Evolutionary conservation across 2,888 invertebrate genomes (phyloP), one percentile per base, ranked within the genome.

Genomic region (Callyntrura guangdongensis): DNA sequence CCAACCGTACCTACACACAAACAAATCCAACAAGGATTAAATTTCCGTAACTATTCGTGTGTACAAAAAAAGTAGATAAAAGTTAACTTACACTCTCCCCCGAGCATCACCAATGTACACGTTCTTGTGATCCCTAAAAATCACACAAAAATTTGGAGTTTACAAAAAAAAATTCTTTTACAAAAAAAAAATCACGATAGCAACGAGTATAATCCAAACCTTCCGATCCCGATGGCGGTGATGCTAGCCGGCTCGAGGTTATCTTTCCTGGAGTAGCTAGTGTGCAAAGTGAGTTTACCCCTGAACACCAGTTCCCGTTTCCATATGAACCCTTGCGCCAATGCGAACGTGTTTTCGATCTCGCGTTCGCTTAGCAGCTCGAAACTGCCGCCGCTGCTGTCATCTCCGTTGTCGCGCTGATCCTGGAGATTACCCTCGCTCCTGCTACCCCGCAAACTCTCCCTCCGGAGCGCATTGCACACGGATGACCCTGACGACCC

Each of bases 191-290:
- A 49, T 49, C 49, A n/a, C n/a, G n/a, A 49, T 49, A 49, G 12
- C 49, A 8, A 6, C 49, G 12, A 6, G 6, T 49, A 8, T 49
- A 49, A 49, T 12, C 12, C 49, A n/a, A n/a, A 49, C 49, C 49
- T 49, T 12, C 49, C 99, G 85, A 99, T 98, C 67, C 98, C 98
- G 45, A 99, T 96, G 74, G 99, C 97, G 25, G 99, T 99, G 93
- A 99, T 98, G 92, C 99, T 98, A 47, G 99, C 99, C 90, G 99
- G 99, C 95, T 98, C 98, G 0, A 98, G 97, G 96, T 99, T 99
- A 95, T 99, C 99, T 94, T 98, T 98, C 64, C 99, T 96, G 95
- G 99, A 99, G 95, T 98, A 99, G 89, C 99, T 98, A 87, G 99
- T 99, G 95, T 99, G 99, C 99, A 99, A 99, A 14, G 99, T 99